Evolutionary conservation across 2,888 invertebrate species (phyloP).

Genomic region (Rhamnusium bicolor): DNA sequence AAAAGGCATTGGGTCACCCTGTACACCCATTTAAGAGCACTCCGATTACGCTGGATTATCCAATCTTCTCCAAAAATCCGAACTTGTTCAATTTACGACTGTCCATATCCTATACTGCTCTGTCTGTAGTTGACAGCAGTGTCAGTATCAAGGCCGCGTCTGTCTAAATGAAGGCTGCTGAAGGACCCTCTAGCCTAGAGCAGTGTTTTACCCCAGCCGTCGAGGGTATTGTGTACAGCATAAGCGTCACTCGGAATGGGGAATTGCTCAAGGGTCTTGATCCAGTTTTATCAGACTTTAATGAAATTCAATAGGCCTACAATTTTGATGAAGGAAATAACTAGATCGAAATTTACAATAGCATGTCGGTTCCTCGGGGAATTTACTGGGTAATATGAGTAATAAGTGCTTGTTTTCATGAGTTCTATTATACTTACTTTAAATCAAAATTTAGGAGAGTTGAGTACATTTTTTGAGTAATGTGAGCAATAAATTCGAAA

Average conservation of each 20-base stretch:
- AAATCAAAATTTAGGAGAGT: too few species aligned
- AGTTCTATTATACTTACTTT: too few species aligned
- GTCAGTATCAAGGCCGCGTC: constrained; percentile 40
- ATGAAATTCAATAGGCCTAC: constrained; percentile 6
- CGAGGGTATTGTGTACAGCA: constrained; percentile 31
- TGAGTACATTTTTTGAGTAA: too few species aligned
- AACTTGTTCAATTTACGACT: constrained; percentile 4
- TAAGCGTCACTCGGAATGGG: constrained; percentile 9
- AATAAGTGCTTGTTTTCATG: neutral
- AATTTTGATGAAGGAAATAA: constrained; percentile 15
- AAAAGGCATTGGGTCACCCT: too few species aligned
- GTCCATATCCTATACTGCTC: neutral
- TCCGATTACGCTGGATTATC: too few species aligned
- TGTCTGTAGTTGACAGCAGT: constrained; percentile 26
- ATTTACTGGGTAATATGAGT: neutral
- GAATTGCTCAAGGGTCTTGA: constrained; percentile 25
- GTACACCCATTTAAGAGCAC: too few species aligned
- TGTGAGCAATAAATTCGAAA: too few species aligned
- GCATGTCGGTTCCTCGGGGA: neutral
- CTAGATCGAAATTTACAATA: neutral
- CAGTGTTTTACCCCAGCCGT: constrained; percentile 32
- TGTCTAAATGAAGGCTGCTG: constrained; percentile 30
- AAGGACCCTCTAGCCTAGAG: constrained; percentile 38
- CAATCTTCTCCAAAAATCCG: too few species aligned
- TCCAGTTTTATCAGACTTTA: constrained; percentile 23